These are phyloP conservation scores for Nasonia vitripennis DNA, from an alignment of 1,140 invertebrate genomes.

Conservation along the genomic window DNA sequence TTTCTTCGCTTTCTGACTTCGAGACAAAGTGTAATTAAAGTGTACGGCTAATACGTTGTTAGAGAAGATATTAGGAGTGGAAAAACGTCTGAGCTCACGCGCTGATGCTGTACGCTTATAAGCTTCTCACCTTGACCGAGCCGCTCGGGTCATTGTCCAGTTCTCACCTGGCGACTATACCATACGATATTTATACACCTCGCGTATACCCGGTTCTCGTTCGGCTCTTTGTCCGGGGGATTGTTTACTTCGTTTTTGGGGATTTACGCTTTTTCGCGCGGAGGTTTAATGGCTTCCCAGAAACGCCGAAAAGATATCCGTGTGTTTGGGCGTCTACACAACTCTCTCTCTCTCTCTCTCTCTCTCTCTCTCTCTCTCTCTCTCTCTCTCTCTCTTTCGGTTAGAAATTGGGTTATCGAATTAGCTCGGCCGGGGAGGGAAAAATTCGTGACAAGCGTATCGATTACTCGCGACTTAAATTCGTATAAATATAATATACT, in stretches of 20 bases:
- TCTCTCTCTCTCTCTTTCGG: too few species aligned
- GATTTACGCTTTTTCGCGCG: not conserved
- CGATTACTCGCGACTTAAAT: not conserved
- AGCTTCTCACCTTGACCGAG: constrained; percentile 61
- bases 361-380: too few species aligned
- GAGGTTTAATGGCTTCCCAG: not conserved
- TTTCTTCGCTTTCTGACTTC: too few species aligned
- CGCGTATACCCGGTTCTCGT: not conserved
- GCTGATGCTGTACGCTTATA: too few species aligned
- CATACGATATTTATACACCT: not conserved
- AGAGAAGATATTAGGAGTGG: too few species aligned
- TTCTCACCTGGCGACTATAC: not conserved
- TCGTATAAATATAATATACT: not conserved
- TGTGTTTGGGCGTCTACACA: too few species aligned
- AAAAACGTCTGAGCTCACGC: not conserved
- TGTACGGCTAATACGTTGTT: too few species aligned
- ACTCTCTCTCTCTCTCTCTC: too few species aligned
- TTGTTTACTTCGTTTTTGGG: not conserved
- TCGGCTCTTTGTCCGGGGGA: not conserved
- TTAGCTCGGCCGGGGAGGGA: too few species aligned
- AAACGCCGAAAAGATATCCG: too few species aligned
- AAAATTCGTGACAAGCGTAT: not conserved
- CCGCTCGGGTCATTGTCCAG: constrained; percentile 59
- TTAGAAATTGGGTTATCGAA: too few species aligned
- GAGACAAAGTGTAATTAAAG: too few species aligned